Percentiles rank a stretch among this genome's conserved stretches.
Evolutionary conservation across 2,888 invertebrate species (phyloP).

Genomic region (Melinaea marsaeus): DNA sequence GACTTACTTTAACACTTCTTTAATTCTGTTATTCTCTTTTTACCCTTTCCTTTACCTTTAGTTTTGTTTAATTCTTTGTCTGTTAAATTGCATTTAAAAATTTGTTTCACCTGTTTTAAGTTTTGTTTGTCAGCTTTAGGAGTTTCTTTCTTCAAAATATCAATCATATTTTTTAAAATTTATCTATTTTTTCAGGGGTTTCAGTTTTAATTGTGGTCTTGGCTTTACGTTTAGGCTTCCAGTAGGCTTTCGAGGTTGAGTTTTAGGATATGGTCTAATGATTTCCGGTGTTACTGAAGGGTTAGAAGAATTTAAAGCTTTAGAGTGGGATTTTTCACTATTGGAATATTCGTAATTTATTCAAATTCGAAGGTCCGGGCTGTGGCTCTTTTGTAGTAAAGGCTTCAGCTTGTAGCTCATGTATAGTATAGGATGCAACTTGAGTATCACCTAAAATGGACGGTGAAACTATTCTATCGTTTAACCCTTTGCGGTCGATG

Average conservation of each 20-base stretch:
- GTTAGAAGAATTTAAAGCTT: constrained; percentile 12
- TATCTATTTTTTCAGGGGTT: constrained; percentile 22
- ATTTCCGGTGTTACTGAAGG: constrained; percentile 22
- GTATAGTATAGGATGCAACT: no score
- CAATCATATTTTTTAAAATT: no score
- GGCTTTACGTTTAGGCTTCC: constrained; percentile 20
- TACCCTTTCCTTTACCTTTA: constrained; percentile 22
- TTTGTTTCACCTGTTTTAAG: constrained; percentile 31
- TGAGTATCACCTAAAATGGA: no score
- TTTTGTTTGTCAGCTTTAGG: constrained; percentile 23
- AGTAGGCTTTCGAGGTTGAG: constrained; percentile 21
- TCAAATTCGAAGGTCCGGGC: no score
- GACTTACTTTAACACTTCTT: constrained; percentile 19
- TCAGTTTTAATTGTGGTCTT: constrained; percentile 24
- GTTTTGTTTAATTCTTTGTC: constrained; percentile 25
- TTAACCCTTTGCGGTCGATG: no score
- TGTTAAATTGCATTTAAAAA: constrained; percentile 25
- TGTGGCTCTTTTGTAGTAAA: no score
- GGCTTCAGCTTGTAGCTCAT: no score
- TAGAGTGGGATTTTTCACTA: no score
- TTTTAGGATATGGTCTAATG: constrained; percentile 24
- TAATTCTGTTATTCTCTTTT: constrained; percentile 20
- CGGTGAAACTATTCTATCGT: no score
- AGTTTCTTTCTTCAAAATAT: constrained; percentile 20
- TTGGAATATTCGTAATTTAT: no score